Percentiles rank a stretch among this genome's conserved stretches.
phyloP scores from a whole-genome alignment of 2,113 vertebrate species.

The Deroptyus accipitrinus region DNA sequence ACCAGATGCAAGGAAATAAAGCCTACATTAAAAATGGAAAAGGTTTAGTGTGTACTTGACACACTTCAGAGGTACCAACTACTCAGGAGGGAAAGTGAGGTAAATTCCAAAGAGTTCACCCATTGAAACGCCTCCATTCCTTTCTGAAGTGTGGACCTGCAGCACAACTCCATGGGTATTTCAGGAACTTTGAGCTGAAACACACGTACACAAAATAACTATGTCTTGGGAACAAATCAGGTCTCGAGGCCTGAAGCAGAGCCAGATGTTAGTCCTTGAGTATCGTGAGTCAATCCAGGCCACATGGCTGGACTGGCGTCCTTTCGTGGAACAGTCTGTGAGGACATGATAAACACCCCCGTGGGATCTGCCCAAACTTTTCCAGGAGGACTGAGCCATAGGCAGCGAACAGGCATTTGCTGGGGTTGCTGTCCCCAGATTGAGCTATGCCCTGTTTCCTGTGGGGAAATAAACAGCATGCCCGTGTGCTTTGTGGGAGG shows the following conservation, averaged over 20 bases:
- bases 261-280: not conserved
- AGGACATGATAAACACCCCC: not conserved
- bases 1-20: not conserved
- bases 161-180: not conserved
- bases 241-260: not conserved
- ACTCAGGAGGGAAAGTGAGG: not conserved
- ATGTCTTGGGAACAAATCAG: not conserved
- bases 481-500: not conserved
- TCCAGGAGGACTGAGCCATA: not conserved
- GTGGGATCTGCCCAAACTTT: not conserved
- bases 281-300: not conserved
- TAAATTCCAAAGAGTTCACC: not conserved
- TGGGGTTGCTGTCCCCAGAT: not conserved
- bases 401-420: not conserved
- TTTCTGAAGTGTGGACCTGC: not conserved
- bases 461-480: not conserved
- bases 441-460: not conserved
- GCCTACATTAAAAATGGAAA: not conserved
- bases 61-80: not conserved
- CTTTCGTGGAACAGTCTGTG: not conserved
- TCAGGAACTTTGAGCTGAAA: not conserved
- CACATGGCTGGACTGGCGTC: accelerated
- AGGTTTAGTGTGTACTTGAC: not conserved
- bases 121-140: not conserved
- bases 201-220: not conserved